phyloP scores from a whole-genome alignment of 2,113 vertebrate species.

The Butastur rufipennis region DNA sequence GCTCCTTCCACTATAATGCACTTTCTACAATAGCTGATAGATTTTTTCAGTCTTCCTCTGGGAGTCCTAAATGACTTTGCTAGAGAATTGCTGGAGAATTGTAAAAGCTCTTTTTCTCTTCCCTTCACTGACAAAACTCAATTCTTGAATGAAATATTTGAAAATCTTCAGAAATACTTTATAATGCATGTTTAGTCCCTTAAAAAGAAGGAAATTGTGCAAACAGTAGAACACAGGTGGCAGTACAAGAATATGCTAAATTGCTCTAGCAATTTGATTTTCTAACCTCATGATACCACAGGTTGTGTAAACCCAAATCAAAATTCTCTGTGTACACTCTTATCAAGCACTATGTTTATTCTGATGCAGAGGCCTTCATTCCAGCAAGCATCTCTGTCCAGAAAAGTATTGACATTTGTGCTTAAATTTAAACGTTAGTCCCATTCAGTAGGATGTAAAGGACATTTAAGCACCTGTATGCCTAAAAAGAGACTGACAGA shows the following conservation, averaged over 20 bases:
- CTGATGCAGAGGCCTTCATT: conserved; percentile 33
- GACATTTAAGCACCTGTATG: conserved; percentile 32
- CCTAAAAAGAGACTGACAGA: conserved; percentile 45
- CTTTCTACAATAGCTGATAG: conserved; percentile 64
- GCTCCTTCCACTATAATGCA: conserved; percentile 59
- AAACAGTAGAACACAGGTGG: background rate
- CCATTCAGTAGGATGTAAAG: conserved; percentile 25
- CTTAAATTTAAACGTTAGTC: conserved; percentile 40
- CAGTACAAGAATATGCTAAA: background rate
- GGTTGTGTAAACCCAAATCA: conserved; percentile 32
- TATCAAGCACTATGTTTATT: conserved; percentile 38
- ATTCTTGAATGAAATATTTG: background rate
- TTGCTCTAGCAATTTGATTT: background rate
- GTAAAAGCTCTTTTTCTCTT: conserved; percentile 11
- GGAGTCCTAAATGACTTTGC: conserved; percentile 53
- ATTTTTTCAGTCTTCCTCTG: conserved; percentile 61
- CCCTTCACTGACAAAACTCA: background rate
- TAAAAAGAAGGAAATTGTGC: background rate
- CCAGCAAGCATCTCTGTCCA: conserved; percentile 30
- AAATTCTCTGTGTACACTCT: conserved; percentile 40
- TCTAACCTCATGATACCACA: background rate
- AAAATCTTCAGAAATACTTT: conserved; percentile 3
- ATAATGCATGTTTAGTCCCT: background rate
- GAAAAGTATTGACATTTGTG: conserved; percentile 52
- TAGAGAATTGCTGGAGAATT: background rate